Conservation (phyloP, 2,797 vertebrate species). For the Dryobates pubescens region DNA sequence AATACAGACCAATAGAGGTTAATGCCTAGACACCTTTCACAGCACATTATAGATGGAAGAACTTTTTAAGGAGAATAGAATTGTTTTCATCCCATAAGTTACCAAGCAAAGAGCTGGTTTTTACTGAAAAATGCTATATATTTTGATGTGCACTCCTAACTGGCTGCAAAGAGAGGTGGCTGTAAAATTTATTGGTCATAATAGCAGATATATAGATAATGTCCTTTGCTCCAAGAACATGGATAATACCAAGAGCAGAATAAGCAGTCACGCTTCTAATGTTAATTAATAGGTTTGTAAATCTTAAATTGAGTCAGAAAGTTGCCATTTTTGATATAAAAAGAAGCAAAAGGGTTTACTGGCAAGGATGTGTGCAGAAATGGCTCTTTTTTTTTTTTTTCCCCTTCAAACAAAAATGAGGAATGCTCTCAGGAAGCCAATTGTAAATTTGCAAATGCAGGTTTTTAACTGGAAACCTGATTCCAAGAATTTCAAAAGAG, state of each 20-base stretch:
- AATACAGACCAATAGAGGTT: neutral
- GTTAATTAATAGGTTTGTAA: conserved; percentile 30
- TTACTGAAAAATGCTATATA: conserved; percentile 57
- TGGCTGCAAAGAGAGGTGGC: conserved; percentile 8
- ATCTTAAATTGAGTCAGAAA: conserved; percentile 11
- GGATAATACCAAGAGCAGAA: conserved; percentile 42
- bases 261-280: neutral
- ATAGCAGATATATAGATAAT: conserved; percentile 34
- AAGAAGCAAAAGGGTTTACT: conserved; percentile 11
- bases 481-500: conserved; percentile 54
- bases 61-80: conserved; percentile 56
- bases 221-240: conserved; percentile 42
- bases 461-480: conserved; percentile 34
- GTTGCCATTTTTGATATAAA: neutral
- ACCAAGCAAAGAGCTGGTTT: conserved; percentile 5
- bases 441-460: conserved; percentile 26
- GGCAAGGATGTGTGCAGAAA: conserved; percentile 21
- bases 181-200: conserved; percentile 47
- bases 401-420: neutral
- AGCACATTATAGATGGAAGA: conserved; percentile 1
- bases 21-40: conserved; percentile 10
- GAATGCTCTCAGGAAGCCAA: conserved; percentile 29
- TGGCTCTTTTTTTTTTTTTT: neutral
- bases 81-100: conserved; percentile 25
- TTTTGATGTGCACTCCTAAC: conserved; percentile 24